Evolutionary conservation across 2,113 vertebrate genomes (phyloP), one percentile per base, ranked within the genome.

Genomic region (Odobenus rosmarus): DNA sequence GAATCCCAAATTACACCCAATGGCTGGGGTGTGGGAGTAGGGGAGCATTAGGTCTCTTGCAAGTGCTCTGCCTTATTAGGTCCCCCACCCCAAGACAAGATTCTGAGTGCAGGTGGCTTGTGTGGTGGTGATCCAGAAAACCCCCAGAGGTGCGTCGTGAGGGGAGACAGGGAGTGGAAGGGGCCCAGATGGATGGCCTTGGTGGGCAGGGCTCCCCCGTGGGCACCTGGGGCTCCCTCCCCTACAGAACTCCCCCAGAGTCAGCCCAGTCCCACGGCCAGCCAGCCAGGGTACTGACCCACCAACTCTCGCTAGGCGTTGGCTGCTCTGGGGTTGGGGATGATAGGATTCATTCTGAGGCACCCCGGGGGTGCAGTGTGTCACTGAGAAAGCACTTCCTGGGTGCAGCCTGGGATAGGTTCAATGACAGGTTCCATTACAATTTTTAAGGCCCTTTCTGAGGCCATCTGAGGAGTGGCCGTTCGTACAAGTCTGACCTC

Each of bases 151-250:
- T 71, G 82, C 9, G 3, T 13, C 11, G n/a, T 13, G 42, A 28
- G 28, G 39, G 28, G 24, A 82, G 19, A 15, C 1, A 3, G 15
- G 74, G 28, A 23, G 16, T 55, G 13, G n/a, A 42, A 23, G 15
- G 57, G 31, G 9, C 39, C 55, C 21, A 51, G 31, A 4, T 7
- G 64, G 31, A 7, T 11, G 49, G 39, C 26, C 11, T 16, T 7
- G 16, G 62, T 16, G 26, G 7, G 53, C 36, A 42, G 31, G 10
- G 5, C 31, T 4, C 61, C 1, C 0, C 51, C 8, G 16, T 2
- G 69, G 67, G 53, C 31, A 57, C 46, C 10, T 13, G 42, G 61
- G 69, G 26, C 21, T 53, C 18, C 33, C 4, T 3, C 0, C 10
- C 4, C 24, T 7, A 28, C 15, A 24, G 39, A n/a, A 9, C n/a